Conservation (phyloP, 2,888 invertebrate genomes). For the Mythimna loreyi region DNA sequence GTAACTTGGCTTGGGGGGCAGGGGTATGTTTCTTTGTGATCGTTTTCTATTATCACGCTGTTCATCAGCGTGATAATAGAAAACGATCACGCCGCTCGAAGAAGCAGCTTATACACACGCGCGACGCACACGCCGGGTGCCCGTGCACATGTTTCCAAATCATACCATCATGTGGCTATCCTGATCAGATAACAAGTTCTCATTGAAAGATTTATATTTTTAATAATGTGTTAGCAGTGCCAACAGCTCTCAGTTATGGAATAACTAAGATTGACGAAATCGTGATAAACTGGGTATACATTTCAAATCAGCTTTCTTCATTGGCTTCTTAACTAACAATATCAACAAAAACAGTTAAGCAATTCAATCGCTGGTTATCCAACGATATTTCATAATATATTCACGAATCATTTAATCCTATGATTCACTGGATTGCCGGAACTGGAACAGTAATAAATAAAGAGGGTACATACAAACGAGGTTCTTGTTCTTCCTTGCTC, state of each 20-base stretch:
- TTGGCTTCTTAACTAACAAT: slow-evolving; percentile 24
- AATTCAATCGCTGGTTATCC: slow-evolving; percentile 50
- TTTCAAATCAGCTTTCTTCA: slow-evolving; percentile 5
- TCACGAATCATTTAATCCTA: slow-evolving; percentile 65
- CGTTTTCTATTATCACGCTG: too few species aligned
- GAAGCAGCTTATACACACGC: too few species aligned
- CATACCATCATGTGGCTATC: too few species aligned
- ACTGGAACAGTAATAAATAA: slow-evolving; percentile 39
- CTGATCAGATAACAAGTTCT: too few species aligned
- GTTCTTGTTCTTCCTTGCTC: too few species aligned
- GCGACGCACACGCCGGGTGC: too few species aligned
- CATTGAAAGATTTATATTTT: too few species aligned
- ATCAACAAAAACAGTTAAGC: slow-evolving; percentile 36
- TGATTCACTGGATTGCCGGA: slow-evolving; percentile 62
- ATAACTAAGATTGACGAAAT: not conserved
- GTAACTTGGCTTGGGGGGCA: too few species aligned
- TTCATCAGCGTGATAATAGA: too few species aligned
- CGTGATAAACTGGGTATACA: not conserved
- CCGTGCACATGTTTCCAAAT: too few species aligned
- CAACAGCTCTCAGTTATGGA: not conserved
- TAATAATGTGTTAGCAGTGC: not conserved
- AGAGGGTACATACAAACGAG: slow-evolving; percentile 3
- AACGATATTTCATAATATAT: slow-evolving; percentile 69
- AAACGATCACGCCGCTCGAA: too few species aligned
- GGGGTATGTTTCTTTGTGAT: too few species aligned